Evolutionary conservation across 2,888 invertebrate genomes (phyloP).

Genomic region (Tachina lurida): DNA sequence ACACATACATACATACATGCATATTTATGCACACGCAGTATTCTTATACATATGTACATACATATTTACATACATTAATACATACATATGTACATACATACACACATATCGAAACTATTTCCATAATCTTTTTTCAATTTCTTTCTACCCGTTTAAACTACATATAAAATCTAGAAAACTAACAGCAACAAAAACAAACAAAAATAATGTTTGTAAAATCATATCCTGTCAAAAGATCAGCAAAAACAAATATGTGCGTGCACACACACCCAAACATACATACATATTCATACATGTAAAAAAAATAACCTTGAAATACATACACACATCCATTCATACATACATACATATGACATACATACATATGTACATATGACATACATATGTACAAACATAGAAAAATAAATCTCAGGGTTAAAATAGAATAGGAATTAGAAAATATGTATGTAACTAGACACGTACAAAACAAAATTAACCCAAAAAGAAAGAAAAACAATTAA

Average conservation of each 20-base stretch:
- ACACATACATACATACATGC: conserved; percentile 26
- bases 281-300: too few species aligned
- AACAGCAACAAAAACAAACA: conserved; percentile 40
- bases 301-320: too few species aligned
- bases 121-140: too few species aligned
- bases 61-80: not conserved
- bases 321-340: not conserved
- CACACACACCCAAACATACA: not conserved
- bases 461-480: conserved; percentile 1
- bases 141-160: not conserved
- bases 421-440: conserved; percentile 33
- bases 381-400: conserved; percentile 42
- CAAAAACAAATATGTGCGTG: not conserved
- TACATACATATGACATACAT: not conserved
- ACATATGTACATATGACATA: not conserved
- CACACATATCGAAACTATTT: too few species aligned
- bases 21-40: not conserved
- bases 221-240: conserved; percentile 60
- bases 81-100: not conserved
- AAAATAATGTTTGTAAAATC: conserved; percentile 31
- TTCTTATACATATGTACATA: not conserved
- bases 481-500: not conserved
- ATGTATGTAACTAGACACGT: conserved; percentile 12
- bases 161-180: conserved; percentile 8
- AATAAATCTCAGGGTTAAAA: conserved; percentile 50